A percentile compares a stretch with the other conserved stretches of the same genome.
These are phyloP conservation scores for Sarcophaga rosellei DNA, from an alignment of 2,888 invertebrate species.

Conservation along the genomic window DNA sequence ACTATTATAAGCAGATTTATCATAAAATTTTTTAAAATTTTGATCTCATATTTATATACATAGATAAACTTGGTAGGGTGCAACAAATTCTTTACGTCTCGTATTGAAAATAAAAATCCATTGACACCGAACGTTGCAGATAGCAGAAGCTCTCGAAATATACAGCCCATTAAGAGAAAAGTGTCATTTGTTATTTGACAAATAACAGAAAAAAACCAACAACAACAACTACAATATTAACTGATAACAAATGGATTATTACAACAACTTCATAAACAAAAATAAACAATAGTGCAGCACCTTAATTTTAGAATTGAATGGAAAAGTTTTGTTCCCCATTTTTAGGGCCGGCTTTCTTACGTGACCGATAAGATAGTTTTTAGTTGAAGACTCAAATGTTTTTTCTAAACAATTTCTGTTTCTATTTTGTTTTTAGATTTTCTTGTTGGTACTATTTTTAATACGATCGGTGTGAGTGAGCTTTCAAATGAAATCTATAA, in stretches of 20 bases:
- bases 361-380: slow-evolving; percentile 1
- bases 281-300: neutral
- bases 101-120: no score
- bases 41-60: no score
- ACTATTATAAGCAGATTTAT: no score
- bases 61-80: no score
- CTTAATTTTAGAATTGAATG: slow-evolving; percentile 11
- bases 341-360: slow-evolving; percentile 15
- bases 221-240: neutral
- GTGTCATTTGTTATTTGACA: slow-evolving; percentile 15
- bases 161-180: neutral
- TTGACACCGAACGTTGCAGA: neutral
- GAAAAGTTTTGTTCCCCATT: neutral
- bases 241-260: slow-evolving; percentile 20
- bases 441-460: neutral
- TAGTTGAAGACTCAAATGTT: neutral
- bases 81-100: no score
- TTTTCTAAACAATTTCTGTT: neutral
- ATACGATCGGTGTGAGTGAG: neutral
- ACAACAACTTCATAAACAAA: neutral
- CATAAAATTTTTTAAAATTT: no score
- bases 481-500: neutral
- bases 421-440: neutral
- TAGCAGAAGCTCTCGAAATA: neutral
- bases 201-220: neutral